These are phyloP conservation scores for Botia almorhae DNA, from an alignment of 2,797 vertebrate species.

Conservation along the genomic window DNA sequence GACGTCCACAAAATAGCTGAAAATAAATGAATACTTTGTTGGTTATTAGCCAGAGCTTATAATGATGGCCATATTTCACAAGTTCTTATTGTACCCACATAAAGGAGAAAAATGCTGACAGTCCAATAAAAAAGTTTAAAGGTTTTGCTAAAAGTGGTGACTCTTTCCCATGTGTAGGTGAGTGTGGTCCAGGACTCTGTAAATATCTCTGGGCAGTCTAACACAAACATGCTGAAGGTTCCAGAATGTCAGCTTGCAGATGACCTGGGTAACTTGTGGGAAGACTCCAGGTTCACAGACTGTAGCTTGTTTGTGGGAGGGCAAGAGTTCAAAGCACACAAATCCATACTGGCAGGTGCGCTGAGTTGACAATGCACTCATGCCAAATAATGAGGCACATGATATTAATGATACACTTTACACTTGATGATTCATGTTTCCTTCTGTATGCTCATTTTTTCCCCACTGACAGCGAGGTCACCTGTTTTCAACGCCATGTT, in stretches of 20 bases:
- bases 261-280: conserved; percentile 87
- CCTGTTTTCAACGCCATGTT: conserved; percentile 91
- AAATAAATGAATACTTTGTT: no score
- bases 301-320: conserved; percentile 87
- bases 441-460: background rate
- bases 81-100: no score
- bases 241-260: conserved; percentile 87
- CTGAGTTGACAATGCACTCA: conserved; percentile 1
- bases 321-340: conserved; percentile 89
- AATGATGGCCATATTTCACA: no score
- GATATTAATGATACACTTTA: conserved; percentile 20
- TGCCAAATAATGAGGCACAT: conserved; percentile 14
- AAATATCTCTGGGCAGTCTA: conserved; percentile 88
- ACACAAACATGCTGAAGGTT: conserved; percentile 90
- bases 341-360: conserved; percentile 87
- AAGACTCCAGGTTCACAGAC: conserved; percentile 87
- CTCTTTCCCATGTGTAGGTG: conserved; percentile 70
- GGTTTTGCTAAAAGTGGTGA: background rate
- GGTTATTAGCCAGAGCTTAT: no score
- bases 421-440: conserved; percentile 16
- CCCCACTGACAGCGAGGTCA: conserved; percentile 76
- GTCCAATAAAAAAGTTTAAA: no score
- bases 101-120: no score
- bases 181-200: conserved; percentile 89
- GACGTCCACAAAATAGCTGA: no score